Percentiles rank a stretch among this genome's conserved stretches.
Conservation (phyloP, 2,113 vertebrate genomes). For the Seriola quinqueradiata region DNA sequence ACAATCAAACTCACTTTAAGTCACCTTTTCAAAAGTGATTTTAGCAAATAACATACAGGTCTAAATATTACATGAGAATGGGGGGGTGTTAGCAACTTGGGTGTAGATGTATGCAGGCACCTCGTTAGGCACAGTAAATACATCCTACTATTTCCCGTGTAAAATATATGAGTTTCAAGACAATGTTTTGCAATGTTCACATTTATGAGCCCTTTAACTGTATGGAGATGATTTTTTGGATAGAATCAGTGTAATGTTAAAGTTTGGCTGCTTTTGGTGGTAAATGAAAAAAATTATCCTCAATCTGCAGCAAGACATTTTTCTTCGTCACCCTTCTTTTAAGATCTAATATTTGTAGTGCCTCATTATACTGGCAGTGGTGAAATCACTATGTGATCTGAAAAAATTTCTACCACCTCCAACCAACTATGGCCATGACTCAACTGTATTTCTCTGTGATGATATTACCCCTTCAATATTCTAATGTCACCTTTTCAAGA, state of each 20-base stretch:
- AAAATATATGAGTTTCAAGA: too few species aligned
- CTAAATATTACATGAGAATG: too few species aligned
- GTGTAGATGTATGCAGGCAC: too few species aligned
- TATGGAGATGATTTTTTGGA: not conserved
- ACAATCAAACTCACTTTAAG: constrained; percentile 1
- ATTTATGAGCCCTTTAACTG: too few species aligned
- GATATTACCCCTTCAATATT: constrained; percentile 6
- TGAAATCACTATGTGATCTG: not conserved
- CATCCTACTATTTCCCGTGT: too few species aligned
- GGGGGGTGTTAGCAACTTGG: too few species aligned
- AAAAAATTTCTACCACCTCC: constrained; percentile 10
- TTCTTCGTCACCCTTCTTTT: too few species aligned
- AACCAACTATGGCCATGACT: not conserved
- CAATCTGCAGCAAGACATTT: too few species aligned
- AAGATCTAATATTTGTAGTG: not conserved
- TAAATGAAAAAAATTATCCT: too few species aligned
- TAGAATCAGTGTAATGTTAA: not conserved
- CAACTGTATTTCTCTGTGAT: not conserved
- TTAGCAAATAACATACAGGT: too few species aligned
- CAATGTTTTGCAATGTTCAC: too few species aligned
- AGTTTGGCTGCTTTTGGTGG: not conserved
- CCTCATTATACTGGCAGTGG: not conserved
- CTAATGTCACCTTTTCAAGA: constrained; percentile 21
- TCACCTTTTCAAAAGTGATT: not conserved
- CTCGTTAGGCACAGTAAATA: too few species aligned